Conservation (phyloP, 2,113 vertebrate species). For the Passer montanus region DNA sequence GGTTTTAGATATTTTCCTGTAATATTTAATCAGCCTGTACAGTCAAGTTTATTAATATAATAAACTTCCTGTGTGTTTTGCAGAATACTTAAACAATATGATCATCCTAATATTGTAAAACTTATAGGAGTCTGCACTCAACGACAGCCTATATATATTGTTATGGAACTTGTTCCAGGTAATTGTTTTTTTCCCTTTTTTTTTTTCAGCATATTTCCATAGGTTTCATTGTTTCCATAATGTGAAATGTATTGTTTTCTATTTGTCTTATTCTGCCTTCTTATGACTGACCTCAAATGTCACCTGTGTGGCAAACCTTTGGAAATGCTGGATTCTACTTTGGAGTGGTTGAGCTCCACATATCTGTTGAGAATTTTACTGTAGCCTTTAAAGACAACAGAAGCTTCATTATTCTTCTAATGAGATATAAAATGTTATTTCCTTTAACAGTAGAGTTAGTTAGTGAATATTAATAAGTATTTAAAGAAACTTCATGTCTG, state of each 20-base stretch:
- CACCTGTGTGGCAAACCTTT: background rate
- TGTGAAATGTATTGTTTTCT: background rate
- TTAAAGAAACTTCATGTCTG: background rate
- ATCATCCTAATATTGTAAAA: slow-evolving; percentile 98
- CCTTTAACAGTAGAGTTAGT: background rate
- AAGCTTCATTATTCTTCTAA: background rate
- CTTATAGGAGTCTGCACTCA: slow-evolving; percentile 98
- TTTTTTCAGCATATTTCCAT: background rate
- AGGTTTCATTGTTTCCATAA: background rate
- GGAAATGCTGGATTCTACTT: background rate
- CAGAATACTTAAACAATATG: slow-evolving; percentile 98
- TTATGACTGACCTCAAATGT: background rate
- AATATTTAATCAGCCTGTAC: background rate
- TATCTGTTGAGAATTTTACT: background rate
- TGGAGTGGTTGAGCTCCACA: background rate
- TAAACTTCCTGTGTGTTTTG: slow-evolving; percentile 38
- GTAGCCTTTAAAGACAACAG: background rate
- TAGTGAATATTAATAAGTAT: background rate
- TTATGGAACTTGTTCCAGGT: slow-evolving; percentile 98
- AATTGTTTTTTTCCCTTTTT: background rate
- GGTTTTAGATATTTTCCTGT: background rate
- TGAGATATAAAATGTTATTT: background rate
- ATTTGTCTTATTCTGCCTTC: background rate
- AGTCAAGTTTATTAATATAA: background rate
- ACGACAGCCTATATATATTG: slow-evolving; percentile 96